A percentile compares a stretch with the other conserved stretches of the same genome.
phyloP scores from a whole-genome alignment of 2,113 vertebrate species.

The Alexandromys fortis region DNA sequence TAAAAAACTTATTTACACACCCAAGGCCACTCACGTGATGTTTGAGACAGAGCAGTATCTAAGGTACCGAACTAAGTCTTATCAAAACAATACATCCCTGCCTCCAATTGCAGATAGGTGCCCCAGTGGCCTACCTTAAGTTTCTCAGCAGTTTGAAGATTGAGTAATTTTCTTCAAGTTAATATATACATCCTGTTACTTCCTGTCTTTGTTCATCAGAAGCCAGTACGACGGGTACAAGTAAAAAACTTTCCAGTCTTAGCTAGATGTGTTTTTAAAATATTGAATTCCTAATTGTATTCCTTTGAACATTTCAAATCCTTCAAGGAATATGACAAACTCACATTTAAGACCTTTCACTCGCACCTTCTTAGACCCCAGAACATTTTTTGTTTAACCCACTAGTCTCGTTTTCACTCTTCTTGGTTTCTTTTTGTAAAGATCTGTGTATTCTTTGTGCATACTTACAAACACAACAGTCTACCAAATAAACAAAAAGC shows the following conservation, averaged over 20 bases:
- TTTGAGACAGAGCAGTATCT: neutral
- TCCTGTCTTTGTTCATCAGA: neutral
- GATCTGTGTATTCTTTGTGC: constrained; percentile 19
- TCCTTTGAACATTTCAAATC: constrained; percentile 47
- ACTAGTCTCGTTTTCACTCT: neutral
- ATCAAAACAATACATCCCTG: constrained; percentile 26
- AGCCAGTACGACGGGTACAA: neutral
- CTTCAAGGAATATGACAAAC: neutral
- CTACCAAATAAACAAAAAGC: neutral
- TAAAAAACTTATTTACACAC: constrained; percentile 25
- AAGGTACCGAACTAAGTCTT: constrained; percentile 35
- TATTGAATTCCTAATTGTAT: constrained; percentile 28
- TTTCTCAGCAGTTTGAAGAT: neutral
- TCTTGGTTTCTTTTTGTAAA: constrained; percentile 47
- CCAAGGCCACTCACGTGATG: neutral
- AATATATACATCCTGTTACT: constrained; percentile 1
- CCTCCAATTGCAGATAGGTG: neutral
- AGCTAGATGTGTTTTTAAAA: neutral
- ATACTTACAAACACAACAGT: constrained; percentile 17
- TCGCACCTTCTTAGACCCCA: neutral
- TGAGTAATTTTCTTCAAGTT: constrained; percentile 39
- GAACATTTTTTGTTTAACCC: constrained; percentile 44
- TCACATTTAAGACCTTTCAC: constrained; percentile 41
- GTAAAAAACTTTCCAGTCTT: constrained; percentile 4
- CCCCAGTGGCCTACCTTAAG: neutral